Evolutionary conservation across 2,113 vertebrate genomes (phyloP), one percentile per base, ranked within the genome.

Genomic region (Myotis brandtii): DNA sequence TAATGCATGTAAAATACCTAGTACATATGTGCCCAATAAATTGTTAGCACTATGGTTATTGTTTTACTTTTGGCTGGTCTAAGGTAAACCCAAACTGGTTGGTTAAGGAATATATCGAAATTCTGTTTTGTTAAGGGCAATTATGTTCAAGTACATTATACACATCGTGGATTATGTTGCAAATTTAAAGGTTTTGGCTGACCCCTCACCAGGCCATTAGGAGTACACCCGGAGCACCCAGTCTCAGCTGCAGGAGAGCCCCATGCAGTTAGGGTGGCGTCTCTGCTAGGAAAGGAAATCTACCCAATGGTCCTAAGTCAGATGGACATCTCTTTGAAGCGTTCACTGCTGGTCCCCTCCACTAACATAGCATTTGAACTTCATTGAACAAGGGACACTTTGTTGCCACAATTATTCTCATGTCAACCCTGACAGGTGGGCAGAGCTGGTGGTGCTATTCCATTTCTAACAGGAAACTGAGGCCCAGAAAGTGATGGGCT

Each of bases 51-150:
- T 76, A 5, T 86, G 77, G 34, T 70, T 75, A 40, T 66, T 73
- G 27, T 77, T 90, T 89, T 83, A 54, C 13, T 54, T 52, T 86
- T 75, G 75, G 25, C 25, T 73, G 37, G 34, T 67, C 64, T 94
- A 62, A 92, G 14, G 21, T 32, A 84, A 70, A 64, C 11, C 20
- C 52, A 34, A 7, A 88, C 54, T 84, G 48, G 27, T 34, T 81
- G 59, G 76, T 75, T 89, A 86, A 13, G n/a, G 89, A 94, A 86
- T 81, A 76, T 4, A 70, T 34, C 18, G 27, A 92, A 27, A 81
- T 62, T 89, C 69, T 85, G n/a, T 80, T 92, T 89, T 46, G 25
- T 32, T 64, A 46, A 94, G 81, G 80, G 79, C 18, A 81, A 43
- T 69, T 64, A n/a, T 37, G 2, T 25, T 76, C 62, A 40, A 40